A percentile compares a stretch with the other conserved stretches of the same genome.
These are phyloP conservation scores for Pristionchus arcanus DNA, from an alignment of 2,888 invertebrate species.

Conservation along the genomic window DNA sequence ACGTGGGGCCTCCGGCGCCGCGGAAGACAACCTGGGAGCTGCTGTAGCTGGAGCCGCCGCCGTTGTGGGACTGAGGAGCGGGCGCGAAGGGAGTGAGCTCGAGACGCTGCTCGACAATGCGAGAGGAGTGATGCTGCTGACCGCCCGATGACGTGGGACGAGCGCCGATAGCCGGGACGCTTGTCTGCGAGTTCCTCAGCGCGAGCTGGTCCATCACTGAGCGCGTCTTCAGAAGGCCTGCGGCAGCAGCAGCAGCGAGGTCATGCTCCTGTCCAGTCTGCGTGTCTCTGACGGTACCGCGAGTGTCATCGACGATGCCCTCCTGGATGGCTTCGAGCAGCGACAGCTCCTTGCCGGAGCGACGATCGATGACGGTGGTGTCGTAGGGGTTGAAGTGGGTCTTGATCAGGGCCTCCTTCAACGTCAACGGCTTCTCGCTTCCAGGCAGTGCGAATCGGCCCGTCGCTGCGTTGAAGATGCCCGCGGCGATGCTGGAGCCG, in stretches of 20 bases:
- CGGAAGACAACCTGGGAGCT: constrained; percentile 55
- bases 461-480: constrained; percentile 87
- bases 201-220: constrained; percentile 56
- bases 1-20: constrained; percentile 43
- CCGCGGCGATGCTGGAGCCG: constrained; percentile 85
- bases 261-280: constrained; percentile 80
- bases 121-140: constrained; percentile 57
- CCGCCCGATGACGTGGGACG: constrained; percentile 59
- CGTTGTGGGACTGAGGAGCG: constrained; percentile 24
- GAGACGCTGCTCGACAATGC: constrained; percentile 75
- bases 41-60: constrained; percentile 20
- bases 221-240: constrained; percentile 62
- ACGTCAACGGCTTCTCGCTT: constrained; percentile 85
- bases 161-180: background rate
- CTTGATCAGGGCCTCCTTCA: constrained; percentile 84
- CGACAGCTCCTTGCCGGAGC: constrained; percentile 77
- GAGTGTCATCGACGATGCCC: constrained; percentile 80
- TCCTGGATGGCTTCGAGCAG: constrained; percentile 80
- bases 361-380: constrained; percentile 75
- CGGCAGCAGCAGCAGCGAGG: constrained; percentile 79
- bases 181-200: constrained; percentile 18
- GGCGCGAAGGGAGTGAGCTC: constrained; percentile 76
- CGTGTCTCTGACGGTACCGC: constrained; percentile 81
- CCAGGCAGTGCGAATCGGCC: constrained; percentile 84
- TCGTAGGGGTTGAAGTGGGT: constrained; percentile 80